Base-by-base conservation (phyloP, 30 jellyfish, hydroid and myxozoan species). In the Cassiopea xamachana region DNA sequence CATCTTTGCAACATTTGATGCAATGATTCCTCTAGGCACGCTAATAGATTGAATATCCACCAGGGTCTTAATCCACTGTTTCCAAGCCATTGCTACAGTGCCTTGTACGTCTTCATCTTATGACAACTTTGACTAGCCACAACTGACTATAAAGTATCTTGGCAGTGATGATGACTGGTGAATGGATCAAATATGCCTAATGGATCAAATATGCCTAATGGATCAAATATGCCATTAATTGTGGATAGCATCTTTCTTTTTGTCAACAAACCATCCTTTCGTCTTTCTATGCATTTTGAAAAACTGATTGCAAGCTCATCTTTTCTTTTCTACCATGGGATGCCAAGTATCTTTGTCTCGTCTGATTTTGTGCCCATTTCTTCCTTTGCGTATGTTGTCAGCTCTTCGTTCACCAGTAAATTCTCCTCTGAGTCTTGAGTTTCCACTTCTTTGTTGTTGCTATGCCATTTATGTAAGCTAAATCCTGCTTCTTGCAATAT, bases 141-240 rank as follows among this genome's bases (percentile, higher is more conserved):
- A 88, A 73, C 50, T 74, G 48, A 68, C 96, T 70, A 74, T 89
- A 89, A 16, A 92, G 74, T 79, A 70, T 49, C 84, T 92, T 92
- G 73, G 88, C 97, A 60, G 83, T 67, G 80, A 92, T 60, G 73
- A 88, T 61, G 69, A 87, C 91, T 43, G 97, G 97, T 13, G 98
- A 92, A 27, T 27, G 39, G 39, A 27, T 27, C 39, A 46, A 69
- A 94, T 15, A 88, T 18, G 76, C 97, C 98, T 50, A 89, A 27
- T 27, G 39, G 39, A 27, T 27, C 39, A 46, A 69, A 94, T 15
- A 88, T 18, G 76, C 97, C 98, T 50, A 89, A 82, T 9, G 69
- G 85, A 45, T 51, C 88, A 51, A 61, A 71, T 27, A 87, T 89
- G 50, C 75, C 67, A 50, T 89, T 88, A 83, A 93, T 64, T 76